phyloP scores from a whole-genome alignment of 2,888 invertebrate species.

The Agrochola lota region DNA sequence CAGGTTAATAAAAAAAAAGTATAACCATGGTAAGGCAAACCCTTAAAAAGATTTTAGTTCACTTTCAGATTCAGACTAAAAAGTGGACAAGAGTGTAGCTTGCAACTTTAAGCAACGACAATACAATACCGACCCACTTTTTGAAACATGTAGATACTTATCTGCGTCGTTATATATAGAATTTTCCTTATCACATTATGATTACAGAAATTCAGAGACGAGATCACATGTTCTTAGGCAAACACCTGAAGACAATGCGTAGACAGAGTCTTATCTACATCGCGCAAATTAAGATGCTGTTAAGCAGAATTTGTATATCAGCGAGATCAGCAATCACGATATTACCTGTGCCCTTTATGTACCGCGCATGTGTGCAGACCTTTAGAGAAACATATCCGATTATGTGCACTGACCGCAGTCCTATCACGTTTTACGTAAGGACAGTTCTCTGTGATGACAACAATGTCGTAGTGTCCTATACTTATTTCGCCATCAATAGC shows the following conservation, averaged over 20 bases:
- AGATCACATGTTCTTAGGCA: slow-evolving; percentile 44
- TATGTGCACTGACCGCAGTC: slow-evolving; percentile 47
- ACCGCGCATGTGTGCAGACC: slow-evolving; percentile 12
- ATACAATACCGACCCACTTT: neutral
- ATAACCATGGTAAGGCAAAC: neutral
- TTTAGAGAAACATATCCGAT: slow-evolving; percentile 41
- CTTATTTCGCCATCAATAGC: slow-evolving; percentile 36
- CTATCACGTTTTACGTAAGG: slow-evolving; percentile 52
- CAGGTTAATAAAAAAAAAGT: neutral
- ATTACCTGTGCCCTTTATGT: neutral
- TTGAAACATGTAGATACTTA: neutral
- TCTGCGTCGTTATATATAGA: neutral
- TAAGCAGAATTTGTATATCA: slow-evolving; percentile 9
- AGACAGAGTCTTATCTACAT: slow-evolving; percentile 16
- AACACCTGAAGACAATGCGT: slow-evolving; percentile 29
- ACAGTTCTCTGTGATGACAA: slow-evolving; percentile 12
- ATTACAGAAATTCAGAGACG: slow-evolving; percentile 23
- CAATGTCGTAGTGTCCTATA: slow-evolving; percentile 17
- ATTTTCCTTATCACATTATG: slow-evolving; percentile 28
- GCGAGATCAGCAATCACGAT: neutral
- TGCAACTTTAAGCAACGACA: neutral
- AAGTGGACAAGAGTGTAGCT: neutral
- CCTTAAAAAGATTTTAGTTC: neutral
- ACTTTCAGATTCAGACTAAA: neutral
- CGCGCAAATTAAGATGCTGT: slow-evolving; percentile 12